Base-by-base conservation (phyloP, 1,140 invertebrate species). In the Ganaspis sp. region DNA sequence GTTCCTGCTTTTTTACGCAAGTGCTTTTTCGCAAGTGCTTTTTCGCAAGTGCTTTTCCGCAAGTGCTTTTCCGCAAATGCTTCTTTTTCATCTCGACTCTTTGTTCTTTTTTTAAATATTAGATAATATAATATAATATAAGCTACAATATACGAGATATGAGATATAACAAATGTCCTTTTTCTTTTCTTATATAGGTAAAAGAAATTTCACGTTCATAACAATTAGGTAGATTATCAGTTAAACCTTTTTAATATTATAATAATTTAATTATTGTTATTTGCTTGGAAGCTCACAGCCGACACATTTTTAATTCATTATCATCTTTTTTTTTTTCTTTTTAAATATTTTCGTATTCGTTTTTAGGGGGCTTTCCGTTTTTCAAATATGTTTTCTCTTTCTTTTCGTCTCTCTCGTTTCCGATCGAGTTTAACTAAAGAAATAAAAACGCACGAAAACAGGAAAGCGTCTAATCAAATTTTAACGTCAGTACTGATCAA, bases 261-360 rank as follows among this genome's bases (percentile, higher is more conserved):
- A 90, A 90, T 90, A 90, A 90, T 90, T 91, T 91, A 91, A 90
- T 91, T 91, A 90, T 91, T 91, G 89, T 91, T 91, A 91, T 90
- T 91, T 90, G 90, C 90, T 90, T 90, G 87, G 89, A 90, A 90
- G 90, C 90, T 91, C 90, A 91, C 90, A 91, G 90, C 90, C 90
- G 89, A 90, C 89, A 90, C 88, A 88, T 90, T 88, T 87, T 86
- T 84, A 85, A 87, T 88, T 88, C 86, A 87, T 87, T 84, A 88
- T 86, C 86, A 77, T 77, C 53, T 85, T 86, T 88, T 74, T 81
- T 37, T 58, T 73, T 72, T 53, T 85, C 80, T 85, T 85, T 88
- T 80, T 83, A 49, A 77, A 78, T 76, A 83, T 83, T 87, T 85
- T 82, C 82, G 77, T 77, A 86, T 86, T 83, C 87, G 85, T 85